phyloP scores from a whole-genome alignment of 2,113 vertebrate species.

The Xerus inauris region DNA sequence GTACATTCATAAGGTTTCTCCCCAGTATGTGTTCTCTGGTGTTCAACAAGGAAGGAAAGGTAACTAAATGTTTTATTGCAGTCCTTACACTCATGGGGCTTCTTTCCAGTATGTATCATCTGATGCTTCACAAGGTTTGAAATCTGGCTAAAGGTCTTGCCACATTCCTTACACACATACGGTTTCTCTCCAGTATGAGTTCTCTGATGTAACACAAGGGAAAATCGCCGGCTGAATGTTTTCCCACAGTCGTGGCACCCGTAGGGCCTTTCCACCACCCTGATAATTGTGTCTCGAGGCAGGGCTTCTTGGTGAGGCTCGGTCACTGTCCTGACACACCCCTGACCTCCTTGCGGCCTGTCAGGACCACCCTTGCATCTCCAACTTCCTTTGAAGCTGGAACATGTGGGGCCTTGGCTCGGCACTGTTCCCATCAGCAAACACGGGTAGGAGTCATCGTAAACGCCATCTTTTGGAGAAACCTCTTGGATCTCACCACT shows the following conservation, averaged over 20 bases:
- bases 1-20: conserved; percentile 81
- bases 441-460: conserved; percentile 23
- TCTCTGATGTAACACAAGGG: conserved; percentile 73
- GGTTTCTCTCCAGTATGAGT: conserved; percentile 76
- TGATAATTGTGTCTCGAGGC: not conserved
- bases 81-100: conserved; percentile 79
- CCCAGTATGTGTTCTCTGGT: conserved; percentile 81
- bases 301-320: conserved; percentile 27
- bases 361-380: not conserved
- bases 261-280: conserved; percentile 31
- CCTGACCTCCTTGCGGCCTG: conserved; percentile 32
- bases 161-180: conserved; percentile 66
- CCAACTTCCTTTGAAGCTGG: conserved; percentile 43
- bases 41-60: conserved; percentile 78
- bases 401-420: not conserved
- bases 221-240: conserved; percentile 70
- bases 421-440: conserved; percentile 45
- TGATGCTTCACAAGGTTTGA: conserved; percentile 80
- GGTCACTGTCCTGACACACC: not conserved
- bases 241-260: conserved; percentile 71
- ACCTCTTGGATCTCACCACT: conserved; percentile 8
- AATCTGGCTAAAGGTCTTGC: conserved; percentile 74
- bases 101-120: conserved; percentile 81
- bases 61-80: conserved; percentile 79
- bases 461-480: conserved; percentile 10